phyloP scores from a whole-genome alignment of 2,888 invertebrate genomes.

The Toxonevra muliebris region DNA sequence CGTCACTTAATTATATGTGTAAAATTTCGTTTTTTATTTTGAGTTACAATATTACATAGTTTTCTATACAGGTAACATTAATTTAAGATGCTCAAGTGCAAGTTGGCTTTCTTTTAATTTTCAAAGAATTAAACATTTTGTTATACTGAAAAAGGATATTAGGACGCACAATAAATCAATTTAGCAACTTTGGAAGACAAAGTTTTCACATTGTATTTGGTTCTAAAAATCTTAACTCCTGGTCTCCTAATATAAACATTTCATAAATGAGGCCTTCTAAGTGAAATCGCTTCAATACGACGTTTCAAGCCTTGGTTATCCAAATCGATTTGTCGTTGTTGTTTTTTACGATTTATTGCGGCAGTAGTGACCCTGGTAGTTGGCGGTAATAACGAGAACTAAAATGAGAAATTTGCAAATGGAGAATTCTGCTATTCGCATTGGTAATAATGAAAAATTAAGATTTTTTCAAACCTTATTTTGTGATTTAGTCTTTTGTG shows the following conservation, averaged over 20 bases:
- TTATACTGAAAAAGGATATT: too few species aligned
- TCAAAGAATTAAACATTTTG: too few species aligned
- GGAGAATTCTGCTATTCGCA: neutral
- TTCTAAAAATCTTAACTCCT: too few species aligned
- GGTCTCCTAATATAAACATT: neutral
- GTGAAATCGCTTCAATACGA: constrained; percentile 59
- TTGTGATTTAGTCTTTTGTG: constrained; percentile 29
- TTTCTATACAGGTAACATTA: too few species aligned
- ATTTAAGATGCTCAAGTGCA: too few species aligned
- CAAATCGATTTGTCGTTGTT: constrained; percentile 69
- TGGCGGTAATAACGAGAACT: constrained; percentile 33
- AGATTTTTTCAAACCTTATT: constrained; percentile 27
- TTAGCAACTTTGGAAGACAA: too few species aligned
- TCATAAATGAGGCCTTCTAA: constrained; percentile 29
- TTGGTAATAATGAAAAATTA: neutral
- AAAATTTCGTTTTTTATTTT: too few species aligned
- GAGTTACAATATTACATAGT: too few species aligned
- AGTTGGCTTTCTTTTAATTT: too few species aligned
- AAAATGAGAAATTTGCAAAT: neutral
- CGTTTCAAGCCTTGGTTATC: constrained; percentile 68
- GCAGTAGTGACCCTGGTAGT: constrained; percentile 42
- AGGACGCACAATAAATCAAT: too few species aligned
- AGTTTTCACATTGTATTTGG: too few species aligned
- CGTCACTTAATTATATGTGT: too few species aligned
- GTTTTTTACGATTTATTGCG: constrained; percentile 66